Evolutionary conservation across 2,888 invertebrate genomes (phyloP), one percentile per base, ranked within the genome.

Genomic region (Lottia scabra): DNA sequence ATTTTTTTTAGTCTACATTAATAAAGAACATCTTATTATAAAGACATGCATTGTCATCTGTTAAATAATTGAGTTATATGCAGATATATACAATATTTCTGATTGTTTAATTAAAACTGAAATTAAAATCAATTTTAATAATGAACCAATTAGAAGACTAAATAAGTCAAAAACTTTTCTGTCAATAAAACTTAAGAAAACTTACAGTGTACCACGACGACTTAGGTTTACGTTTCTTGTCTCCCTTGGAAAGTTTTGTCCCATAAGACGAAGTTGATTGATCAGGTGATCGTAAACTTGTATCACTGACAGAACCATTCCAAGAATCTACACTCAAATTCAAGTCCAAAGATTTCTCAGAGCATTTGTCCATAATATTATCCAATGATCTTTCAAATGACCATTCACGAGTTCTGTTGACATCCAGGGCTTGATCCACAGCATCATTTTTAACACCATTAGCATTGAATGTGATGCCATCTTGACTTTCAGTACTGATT

Each of bases 151-250:
- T 10, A 38, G 38, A 38, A 38, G 38, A 10, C 38, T 38, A 6
- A 6, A 38, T 8, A 30, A 30, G 3, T n/a, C n/a, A n/a, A n/a
- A n/a, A n/a, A n/a, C n/a, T n/a, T n/a, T n/a, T n/a, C n/a, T n/a
- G n/a, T n/a, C n/a, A n/a, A n/a, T n/a, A n/a, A n/a, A n/a, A n/a
- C n/a, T n/a, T n/a, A n/a, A n/a, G n/a, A 56, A 48, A 43, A 81
- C 87, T 84, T 80, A 88, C 88, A 67, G 86, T 84, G 70, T 87
- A 87, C 87, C 87, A 87, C 3, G 86, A 81, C 6, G 80, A 75
- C 72, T 85, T 86, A 81, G 85, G 87, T 56, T 56, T 56, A 23
- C 56, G 56, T 78, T 87, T 87, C 75, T 85, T 85, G 63, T 83
- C 84, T 23, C 44, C 70, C 38, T 80, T 80, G 6, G 75, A 75